These are phyloP conservation scores for Xanthorhoe spadicearia DNA, from an alignment of 2,888 invertebrate genomes.

Conservation along the genomic window DNA sequence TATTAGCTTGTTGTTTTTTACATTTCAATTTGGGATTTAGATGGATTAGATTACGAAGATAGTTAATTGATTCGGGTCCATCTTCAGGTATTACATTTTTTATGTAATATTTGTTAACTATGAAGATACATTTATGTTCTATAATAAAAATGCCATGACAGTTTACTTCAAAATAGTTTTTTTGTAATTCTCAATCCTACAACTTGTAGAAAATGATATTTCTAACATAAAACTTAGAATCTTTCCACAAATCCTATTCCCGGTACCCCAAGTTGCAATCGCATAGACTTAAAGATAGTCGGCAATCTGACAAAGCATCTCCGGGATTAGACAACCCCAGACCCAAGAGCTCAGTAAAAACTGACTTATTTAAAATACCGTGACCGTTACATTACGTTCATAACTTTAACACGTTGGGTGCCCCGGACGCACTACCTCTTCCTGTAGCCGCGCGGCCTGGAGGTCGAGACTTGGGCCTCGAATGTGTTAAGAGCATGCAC, in stretches of 20 bases:
- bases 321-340: constrained; percentile 37
- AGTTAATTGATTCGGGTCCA: too few relatives aligned
- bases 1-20: constrained; percentile 32
- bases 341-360: constrained; percentile 19
- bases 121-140: too few relatives aligned
- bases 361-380: not conserved
- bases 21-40: constrained; percentile 18
- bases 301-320: constrained; percentile 37
- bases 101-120: too few relatives aligned
- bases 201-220: not conserved
- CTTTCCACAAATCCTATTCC: constrained; percentile 18
- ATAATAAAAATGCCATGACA: too few relatives aligned
- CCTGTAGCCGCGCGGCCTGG: too few relatives aligned
- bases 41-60: constrained; percentile 5
- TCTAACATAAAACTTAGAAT: constrained; percentile 6
- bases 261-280: constrained; percentile 35
- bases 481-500: too few relatives aligned
- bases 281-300: constrained; percentile 20
- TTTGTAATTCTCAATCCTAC: too few relatives aligned
- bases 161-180: too few relatives aligned
- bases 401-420: too few relatives aligned
- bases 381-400: not conserved
- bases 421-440: too few relatives aligned
- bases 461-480: too few relatives aligned
- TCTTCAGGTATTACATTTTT: too few relatives aligned